Evolutionary conservation across 2,888 invertebrate genomes (phyloP), one percentile per base, ranked within the genome.

Genomic region (Mythimna vitellina): DNA sequence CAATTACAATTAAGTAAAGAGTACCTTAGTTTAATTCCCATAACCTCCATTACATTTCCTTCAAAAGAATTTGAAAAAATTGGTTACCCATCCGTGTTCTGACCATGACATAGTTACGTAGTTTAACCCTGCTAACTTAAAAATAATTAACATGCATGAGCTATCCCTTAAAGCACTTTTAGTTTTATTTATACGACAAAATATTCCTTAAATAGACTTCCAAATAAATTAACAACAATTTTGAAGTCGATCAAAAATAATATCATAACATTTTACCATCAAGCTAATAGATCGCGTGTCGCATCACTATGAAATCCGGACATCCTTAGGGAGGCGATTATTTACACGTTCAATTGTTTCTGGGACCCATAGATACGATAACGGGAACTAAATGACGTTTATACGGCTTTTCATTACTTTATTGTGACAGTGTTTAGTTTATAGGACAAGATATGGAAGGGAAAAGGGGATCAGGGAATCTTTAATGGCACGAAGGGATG

Each of bases 271-370:
- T 78, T 57, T 46, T 62, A 53, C 38, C 35, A 53, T 54, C 20
- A 64, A 46, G 20, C 0, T 46, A 46, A 49, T 69, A 63, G 46
- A 46, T 60, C 10, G 78, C 78, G 78, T 81, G 78, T 51, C 70
- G 10, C 65, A 7, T 62, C 42, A 62, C 76, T 63, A 65, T 77
- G 58, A 80, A 38, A 53, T 25, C 63, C 81, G 61, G 58, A 51
- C 58, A 46, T 76, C 78, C 81, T 70, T 35, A 65, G 78, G 81
- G 81, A 78, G 80, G 60, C 20, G 62, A 78, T 78, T 81, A 78
- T 58, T 81, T 81, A 54, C 81, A 81, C 76, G 63, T 58, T 63
- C 70, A 63, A 81, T 78, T 76, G 78, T 78, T 63, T 63, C 20
- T 38, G 65, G 63, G 29, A 29, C 46, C 25, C 67, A 29, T 61